These are phyloP conservation scores for Fulica atra DNA, from an alignment of 2,113 vertebrate species.

Conservation along the genomic window DNA sequence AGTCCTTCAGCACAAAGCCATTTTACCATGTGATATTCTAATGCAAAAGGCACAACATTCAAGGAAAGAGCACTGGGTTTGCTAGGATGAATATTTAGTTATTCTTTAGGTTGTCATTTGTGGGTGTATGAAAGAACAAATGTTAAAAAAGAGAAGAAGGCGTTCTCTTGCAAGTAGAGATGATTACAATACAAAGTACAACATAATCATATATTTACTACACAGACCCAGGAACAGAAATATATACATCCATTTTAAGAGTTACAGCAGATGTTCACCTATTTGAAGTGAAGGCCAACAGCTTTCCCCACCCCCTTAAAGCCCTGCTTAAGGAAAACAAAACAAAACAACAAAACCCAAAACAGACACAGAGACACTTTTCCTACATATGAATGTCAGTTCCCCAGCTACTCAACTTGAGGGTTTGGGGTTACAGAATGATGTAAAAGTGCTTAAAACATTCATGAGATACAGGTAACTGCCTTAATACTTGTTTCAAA, in stretches of 20 bases:
- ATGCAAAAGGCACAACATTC: slow-evolving; percentile 54
- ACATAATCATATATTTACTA: slow-evolving; percentile 60
- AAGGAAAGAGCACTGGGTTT: slow-evolving; percentile 31
- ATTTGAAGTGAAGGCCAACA: slow-evolving; percentile 3
- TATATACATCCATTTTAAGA: slow-evolving; percentile 28
- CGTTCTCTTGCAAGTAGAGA: slow-evolving; percentile 44
- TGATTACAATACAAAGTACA: slow-evolving; percentile 60
- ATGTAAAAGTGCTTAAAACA: neutral
- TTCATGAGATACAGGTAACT: neutral
- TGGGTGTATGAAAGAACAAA: slow-evolving; percentile 69
- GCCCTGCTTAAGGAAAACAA: neutral
- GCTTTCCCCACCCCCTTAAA: neutral
- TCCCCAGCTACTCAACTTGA: neutral
- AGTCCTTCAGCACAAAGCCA: slow-evolving; percentile 39
- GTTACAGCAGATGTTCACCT: slow-evolving; percentile 38
- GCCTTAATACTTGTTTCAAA: neutral
- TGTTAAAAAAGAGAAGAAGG: slow-evolving; percentile 37
- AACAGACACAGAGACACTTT: neutral
- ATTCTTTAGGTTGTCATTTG: slow-evolving; percentile 75
- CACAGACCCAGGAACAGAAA: neutral
- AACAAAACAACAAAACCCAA: neutral
- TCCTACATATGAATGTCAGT: neutral
- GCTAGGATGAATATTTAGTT: slow-evolving; percentile 61
- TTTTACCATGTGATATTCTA: slow-evolving; percentile 40
- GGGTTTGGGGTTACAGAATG: neutral